Conservation (phyloP, 2,888 invertebrate genomes). For the Ophion costatus region DNA sequence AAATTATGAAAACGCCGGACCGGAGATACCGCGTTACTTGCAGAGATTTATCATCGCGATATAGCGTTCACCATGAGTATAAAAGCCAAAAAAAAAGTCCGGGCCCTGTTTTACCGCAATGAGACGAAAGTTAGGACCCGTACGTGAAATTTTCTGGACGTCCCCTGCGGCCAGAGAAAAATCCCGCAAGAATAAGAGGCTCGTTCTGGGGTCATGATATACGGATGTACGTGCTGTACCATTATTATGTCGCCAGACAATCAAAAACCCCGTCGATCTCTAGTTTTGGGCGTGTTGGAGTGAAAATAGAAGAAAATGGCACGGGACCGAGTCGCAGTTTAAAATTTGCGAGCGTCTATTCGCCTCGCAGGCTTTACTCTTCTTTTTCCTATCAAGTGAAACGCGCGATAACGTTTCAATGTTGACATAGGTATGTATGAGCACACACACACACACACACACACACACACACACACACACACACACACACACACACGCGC, state of each 20-base stretch:
- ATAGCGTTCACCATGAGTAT: background rate
- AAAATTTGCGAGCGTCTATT: conserved; percentile 39
- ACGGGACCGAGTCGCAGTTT: conserved; percentile 32
- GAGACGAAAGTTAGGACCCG: conserved; percentile 1
- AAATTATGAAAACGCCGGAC: background rate
- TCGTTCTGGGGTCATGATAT: background rate
- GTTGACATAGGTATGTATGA: conserved; percentile 23
- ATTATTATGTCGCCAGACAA: background rate
- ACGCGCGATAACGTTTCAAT: conserved; percentile 54
- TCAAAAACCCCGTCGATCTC: background rate
- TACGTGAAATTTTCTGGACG: conserved; percentile 2
- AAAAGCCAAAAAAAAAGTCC: background rate
- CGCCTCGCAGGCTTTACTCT: conserved; percentile 32
- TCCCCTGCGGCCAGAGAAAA: conserved; percentile 9
- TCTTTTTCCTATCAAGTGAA: conserved; percentile 32
- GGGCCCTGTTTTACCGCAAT: background rate
- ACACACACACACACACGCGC: conserved; percentile 28
- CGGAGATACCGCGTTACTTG: background rate
- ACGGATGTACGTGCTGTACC: background rate
- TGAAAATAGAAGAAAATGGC: conserved; percentile 28
- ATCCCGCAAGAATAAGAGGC: background rate
- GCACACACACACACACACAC: conserved; percentile 16
- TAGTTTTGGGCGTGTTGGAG: conserved; percentile 26
- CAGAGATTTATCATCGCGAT: background rate
- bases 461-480: conserved; percentile 55